Conservation (phyloP, 1,140 invertebrate species). For the Ips typographus region DNA sequence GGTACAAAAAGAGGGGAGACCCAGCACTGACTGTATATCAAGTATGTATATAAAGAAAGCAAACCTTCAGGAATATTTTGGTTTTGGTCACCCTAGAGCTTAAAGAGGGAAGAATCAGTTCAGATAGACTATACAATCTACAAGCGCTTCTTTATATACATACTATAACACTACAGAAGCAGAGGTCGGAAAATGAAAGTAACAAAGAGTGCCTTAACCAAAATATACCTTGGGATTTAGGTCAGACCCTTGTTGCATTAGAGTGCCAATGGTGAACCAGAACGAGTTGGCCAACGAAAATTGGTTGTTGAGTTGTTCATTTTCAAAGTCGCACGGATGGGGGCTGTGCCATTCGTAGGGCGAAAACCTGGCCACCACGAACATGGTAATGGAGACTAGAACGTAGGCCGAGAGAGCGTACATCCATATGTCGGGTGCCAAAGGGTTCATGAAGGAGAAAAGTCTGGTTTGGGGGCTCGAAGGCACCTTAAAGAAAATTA, state of each 20-base stretch:
- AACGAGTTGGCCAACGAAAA: slow-evolving; percentile 73
- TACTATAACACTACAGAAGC: no score
- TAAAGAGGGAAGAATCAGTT: no score
- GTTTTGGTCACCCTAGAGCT: background rate
- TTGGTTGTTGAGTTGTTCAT: slow-evolving; percentile 63
- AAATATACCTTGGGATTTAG: slow-evolving; percentile 69
- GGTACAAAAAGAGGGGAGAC: background rate
- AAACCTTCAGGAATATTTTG: background rate
- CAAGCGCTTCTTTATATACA: no score
- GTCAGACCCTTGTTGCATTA: slow-evolving; percentile 83
- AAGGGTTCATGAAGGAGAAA: slow-evolving; percentile 86
- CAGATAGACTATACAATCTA: no score
- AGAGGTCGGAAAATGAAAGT: background rate
- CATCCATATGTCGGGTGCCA: slow-evolving; percentile 83
- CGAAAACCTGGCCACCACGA: slow-evolving; percentile 77
- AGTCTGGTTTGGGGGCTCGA: slow-evolving; percentile 71
- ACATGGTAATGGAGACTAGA: slow-evolving; percentile 79
- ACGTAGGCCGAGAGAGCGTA: slow-evolving; percentile 77
- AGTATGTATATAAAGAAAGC: no score
- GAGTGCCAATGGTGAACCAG: slow-evolving; percentile 80
- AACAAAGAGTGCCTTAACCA: slow-evolving; percentile 37
- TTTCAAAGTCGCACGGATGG: slow-evolving; percentile 68
- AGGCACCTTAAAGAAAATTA: slow-evolving; percentile 54
- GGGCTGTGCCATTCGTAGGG: slow-evolving; percentile 81
- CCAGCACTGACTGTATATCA: slow-evolving; percentile 15